These are phyloP conservation scores for Capromys pilorides DNA, from an alignment of 2,797 vertebrate species.

Conservation along the genomic window DNA sequence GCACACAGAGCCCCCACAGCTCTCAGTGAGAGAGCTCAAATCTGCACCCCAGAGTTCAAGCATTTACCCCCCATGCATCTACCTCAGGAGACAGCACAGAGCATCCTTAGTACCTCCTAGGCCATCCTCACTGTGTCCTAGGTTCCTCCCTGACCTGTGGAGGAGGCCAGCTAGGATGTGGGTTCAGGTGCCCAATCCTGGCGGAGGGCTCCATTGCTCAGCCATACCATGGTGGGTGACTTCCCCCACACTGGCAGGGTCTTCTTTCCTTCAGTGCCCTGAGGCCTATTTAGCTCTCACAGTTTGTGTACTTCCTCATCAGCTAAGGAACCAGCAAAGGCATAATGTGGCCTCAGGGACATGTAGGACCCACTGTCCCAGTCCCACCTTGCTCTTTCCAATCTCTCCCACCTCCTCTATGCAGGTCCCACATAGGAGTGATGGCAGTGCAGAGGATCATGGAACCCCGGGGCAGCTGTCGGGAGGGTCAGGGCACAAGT, in stretches of 20 bases:
- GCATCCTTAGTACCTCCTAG: neutral
- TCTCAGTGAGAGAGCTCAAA: neutral
- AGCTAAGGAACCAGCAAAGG: neutral
- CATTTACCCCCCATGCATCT: neutral
- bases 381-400: too few relatives aligned
- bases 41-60: neutral
- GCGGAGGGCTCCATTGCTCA: accelerated
- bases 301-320: neutral
- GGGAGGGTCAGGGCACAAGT: too few relatives aligned
- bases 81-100: neutral
- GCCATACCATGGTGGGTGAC: neutral
- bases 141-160: neutral
- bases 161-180: accelerated
- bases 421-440: too few relatives aligned
- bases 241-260: neutral
- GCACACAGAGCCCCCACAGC: neutral
- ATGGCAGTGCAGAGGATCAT: too few relatives aligned
- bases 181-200: neutral
- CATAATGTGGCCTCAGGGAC: too few relatives aligned
- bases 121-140: neutral
- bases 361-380: too few relatives aligned
- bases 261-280: neutral
- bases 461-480: too few relatives aligned
- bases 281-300: neutral
- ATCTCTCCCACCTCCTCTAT: too few relatives aligned